Conservation (phyloP, 1,140 invertebrate genomes). For the Drosophila virilis region DNA sequence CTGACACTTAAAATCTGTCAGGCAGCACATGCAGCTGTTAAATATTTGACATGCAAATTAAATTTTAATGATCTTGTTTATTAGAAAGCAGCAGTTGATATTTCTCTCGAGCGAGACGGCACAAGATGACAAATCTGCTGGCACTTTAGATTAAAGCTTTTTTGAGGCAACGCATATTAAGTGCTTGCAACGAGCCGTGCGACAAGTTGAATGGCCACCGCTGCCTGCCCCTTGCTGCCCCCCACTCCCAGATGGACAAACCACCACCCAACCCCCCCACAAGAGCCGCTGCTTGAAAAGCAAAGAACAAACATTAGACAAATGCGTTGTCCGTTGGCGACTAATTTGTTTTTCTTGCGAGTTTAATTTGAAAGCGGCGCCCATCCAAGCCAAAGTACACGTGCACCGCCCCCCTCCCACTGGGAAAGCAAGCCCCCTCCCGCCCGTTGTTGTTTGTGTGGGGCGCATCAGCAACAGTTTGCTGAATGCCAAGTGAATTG, state of each 20-base stretch:
- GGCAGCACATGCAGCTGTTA: background rate
- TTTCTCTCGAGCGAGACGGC: background rate
- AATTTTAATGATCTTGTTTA: no score
- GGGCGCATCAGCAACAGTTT: slow-evolving; percentile 67
- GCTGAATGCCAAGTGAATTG: slow-evolving; percentile 46
- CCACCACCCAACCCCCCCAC: background rate
- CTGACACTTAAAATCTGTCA: background rate
- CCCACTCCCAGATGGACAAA: no score
- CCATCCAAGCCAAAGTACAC: slow-evolving; percentile 24
- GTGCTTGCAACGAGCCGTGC: slow-evolving; percentile 40
- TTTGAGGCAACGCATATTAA: slow-evolving; percentile 35
- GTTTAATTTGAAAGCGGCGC: slow-evolving; percentile 78
- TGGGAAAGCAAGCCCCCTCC: background rate
- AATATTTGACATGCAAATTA: no score
- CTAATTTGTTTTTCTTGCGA: slow-evolving; percentile 81
- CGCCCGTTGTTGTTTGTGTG: background rate
- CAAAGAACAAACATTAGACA: slow-evolving; percentile 65
- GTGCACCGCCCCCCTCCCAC: background rate
- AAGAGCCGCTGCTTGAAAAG: slow-evolving; percentile 1
- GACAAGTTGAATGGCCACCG: slow-evolving; percentile 44
- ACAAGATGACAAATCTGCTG: slow-evolving; percentile 33
- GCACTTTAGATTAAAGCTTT: slow-evolving; percentile 50
- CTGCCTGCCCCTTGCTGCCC: background rate
- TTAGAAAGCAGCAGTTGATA: background rate
- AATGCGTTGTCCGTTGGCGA: slow-evolving; percentile 73